Conservation (phyloP, 2,797 vertebrate species). For the Myiotriccus ornatus region DNA sequence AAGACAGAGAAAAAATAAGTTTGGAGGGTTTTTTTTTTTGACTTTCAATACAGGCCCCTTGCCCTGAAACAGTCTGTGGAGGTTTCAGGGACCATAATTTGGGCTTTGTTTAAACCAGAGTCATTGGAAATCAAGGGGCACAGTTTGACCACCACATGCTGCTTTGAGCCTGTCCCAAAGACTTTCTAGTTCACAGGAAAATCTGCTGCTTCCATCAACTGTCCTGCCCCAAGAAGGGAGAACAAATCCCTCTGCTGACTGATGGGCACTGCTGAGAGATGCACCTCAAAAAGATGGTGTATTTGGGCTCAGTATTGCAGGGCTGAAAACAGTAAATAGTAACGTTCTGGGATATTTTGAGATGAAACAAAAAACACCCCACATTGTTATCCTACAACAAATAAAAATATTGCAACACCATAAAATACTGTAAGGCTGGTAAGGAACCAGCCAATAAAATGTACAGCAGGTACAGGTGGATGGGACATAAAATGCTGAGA, state of each 20-base stretch:
- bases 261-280: background rate
- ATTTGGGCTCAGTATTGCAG: background rate
- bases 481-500: background rate
- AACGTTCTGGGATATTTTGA: slow-evolving; percentile 32
- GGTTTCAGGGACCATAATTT: background rate
- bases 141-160: background rate
- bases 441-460: background rate
- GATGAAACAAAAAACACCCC: slow-evolving; percentile 8
- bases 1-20: background rate
- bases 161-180: background rate
- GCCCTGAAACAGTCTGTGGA: background rate
- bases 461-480: background rate
- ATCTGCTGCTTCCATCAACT: background rate
- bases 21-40: background rate
- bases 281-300: background rate
- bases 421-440: background rate
- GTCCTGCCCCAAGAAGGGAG: background rate
- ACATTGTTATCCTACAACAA: slow-evolving; percentile 7
- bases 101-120: background rate
- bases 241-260: slow-evolving; percentile 13
- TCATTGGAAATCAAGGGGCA: background rate
- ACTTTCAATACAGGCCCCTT: background rate
- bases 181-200: background rate
- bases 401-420: background rate
- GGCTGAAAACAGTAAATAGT: slow-evolving; percentile 18